These are phyloP conservation scores for Campoletis raptor DNA, from an alignment of 2,888 invertebrate genomes.

Conservation along the genomic window DNA sequence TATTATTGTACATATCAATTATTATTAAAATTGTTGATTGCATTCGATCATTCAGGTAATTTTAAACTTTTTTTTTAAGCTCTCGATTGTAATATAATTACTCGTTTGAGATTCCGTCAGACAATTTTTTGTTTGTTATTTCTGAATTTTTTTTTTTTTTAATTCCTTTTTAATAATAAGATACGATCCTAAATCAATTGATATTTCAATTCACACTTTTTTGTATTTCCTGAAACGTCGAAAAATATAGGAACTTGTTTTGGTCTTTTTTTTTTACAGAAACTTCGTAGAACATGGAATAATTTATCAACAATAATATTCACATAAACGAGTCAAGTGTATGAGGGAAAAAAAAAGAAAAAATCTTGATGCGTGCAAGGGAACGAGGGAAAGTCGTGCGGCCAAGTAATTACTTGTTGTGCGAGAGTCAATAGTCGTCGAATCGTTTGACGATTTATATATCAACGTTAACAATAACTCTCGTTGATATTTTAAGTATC, in stretches of 20 bases:
- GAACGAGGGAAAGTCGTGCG: slow-evolving; percentile 51
- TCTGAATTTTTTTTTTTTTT: neutral
- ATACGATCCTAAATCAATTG: neutral
- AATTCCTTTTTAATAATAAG: neutral
- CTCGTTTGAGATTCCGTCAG: neutral
- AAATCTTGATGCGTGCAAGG: slow-evolving; percentile 17
- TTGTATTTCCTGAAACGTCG: neutral
- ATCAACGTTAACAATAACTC: slow-evolving; percentile 66
- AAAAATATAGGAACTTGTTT: neutral
- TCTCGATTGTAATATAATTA: neutral
- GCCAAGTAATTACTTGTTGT: slow-evolving; percentile 56
- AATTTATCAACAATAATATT: neutral
- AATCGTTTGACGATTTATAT: slow-evolving; percentile 64
- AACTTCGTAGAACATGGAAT: neutral
- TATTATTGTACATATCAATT: neutral
- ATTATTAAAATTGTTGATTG: neutral
- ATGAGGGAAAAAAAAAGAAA: neutral
- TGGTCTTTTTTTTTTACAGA: neutral
- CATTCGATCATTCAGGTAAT: neutral
- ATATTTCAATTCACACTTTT: neutral
- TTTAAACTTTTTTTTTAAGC: neutral
- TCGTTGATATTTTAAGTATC: slow-evolving; percentile 65
- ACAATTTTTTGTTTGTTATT: neutral
- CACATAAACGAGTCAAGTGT: neutral
- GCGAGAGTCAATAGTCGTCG: slow-evolving; percentile 56